phyloP scores from a whole-genome alignment of 2,888 invertebrate species.

The Germaria angustata region DNA sequence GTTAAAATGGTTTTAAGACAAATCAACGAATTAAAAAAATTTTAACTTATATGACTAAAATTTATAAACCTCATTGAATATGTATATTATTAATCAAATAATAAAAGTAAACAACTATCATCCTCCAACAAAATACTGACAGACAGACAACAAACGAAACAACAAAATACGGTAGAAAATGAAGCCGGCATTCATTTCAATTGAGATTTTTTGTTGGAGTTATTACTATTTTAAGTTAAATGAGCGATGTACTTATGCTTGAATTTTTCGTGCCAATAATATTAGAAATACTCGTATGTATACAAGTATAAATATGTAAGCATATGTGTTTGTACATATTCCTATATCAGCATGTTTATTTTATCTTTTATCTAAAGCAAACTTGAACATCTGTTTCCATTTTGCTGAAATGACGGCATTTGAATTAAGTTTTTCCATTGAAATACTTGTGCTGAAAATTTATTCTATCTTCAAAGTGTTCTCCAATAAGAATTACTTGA shows the following conservation, averaged over 20 bases:
- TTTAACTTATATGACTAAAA: too few relatives aligned
- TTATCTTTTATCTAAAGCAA: conserved; percentile 43
- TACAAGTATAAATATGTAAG: too few relatives aligned
- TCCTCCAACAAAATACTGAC: too few relatives aligned
- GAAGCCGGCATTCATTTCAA: not conserved
- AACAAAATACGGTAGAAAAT: too few relatives aligned
- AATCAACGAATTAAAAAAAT: too few relatives aligned
- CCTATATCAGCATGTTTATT: not conserved
- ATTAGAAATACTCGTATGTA: conserved; percentile 13
- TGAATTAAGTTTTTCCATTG: conserved; percentile 17
- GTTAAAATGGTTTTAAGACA: too few relatives aligned
- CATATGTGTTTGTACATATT: not conserved
- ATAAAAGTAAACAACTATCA: too few relatives aligned
- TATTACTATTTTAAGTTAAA: not conserved
- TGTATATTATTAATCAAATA: too few relatives aligned
- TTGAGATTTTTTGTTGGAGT: not conserved
- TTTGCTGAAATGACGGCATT: conserved; percentile 41
- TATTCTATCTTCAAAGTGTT: not conserved
- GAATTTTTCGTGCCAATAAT: conserved; percentile 1
- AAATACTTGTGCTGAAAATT: conserved; percentile 20
- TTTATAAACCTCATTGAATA: too few relatives aligned
- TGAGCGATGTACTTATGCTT: not conserved
- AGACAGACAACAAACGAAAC: not conserved
- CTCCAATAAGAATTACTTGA: too few relatives aligned
- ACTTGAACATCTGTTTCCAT: conserved; percentile 58